Conservation (phyloP, 2,888 invertebrate genomes). For the Parasteatoda lunata region DNA sequence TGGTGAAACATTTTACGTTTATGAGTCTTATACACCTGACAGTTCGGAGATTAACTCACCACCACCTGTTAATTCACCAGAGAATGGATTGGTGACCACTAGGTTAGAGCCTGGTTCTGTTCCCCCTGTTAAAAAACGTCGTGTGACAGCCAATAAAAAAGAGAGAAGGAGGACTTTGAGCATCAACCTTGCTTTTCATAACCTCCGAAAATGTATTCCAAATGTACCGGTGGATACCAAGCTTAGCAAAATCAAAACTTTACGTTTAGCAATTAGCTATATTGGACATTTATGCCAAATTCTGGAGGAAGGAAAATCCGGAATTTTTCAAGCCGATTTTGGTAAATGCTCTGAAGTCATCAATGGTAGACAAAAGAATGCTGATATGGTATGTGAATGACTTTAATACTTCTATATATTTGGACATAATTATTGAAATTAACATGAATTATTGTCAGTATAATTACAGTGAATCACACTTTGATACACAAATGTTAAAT, state of each 20-base stretch:
- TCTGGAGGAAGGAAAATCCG: constrained; percentile 74
- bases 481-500: too few species aligned
- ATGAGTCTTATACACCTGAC: constrained; percentile 25
- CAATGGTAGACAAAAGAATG: not conserved
- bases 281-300: constrained; percentile 94
- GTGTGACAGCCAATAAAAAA: constrained; percentile 95
- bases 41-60: constrained; percentile 16
- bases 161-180: constrained; percentile 92
- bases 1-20: constrained; percentile 28
- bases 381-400: not conserved
- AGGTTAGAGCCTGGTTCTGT: not conserved
- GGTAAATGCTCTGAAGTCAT: not conserved
- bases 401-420: not conserved
- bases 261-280: constrained; percentile 92
- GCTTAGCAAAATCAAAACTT: constrained; percentile 93
- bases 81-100: constrained; percentile 72
- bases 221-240: constrained; percentile 97
- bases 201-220: constrained; percentile 93
- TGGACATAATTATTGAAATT: too few species aligned
- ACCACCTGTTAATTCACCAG: constrained; percentile 3
- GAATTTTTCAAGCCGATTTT: constrained; percentile 17
- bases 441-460: too few species aligned
- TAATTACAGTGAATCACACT: too few species aligned
- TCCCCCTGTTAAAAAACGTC: constrained; percentile 78
- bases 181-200: constrained; percentile 95